These are phyloP conservation scores for Dicaeum eximium DNA, from an alignment of 2,113 vertebrate species.

Conservation along the genomic window DNA sequence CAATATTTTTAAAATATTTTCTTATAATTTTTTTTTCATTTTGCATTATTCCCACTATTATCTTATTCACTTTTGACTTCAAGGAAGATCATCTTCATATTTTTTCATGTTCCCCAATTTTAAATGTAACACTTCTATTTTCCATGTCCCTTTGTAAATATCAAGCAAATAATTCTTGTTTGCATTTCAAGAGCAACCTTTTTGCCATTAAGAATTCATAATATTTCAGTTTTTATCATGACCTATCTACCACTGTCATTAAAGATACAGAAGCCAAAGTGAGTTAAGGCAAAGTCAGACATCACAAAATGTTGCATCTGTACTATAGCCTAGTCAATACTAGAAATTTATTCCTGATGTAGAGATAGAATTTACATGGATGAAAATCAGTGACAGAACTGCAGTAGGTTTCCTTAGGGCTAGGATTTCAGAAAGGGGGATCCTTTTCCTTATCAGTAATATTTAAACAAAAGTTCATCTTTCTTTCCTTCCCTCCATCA, in stretches of 20 bases:
- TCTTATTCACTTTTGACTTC: neutral
- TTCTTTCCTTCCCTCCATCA: accelerated
- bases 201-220: neutral
- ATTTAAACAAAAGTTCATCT: neutral
- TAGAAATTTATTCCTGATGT: neutral
- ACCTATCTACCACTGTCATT: neutral
- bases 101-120: neutral
- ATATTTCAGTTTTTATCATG: neutral
- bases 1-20: neutral
- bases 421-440: neutral
- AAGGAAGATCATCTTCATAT: neutral
- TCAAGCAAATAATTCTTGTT: neutral
- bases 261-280: neutral
- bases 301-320: neutral
- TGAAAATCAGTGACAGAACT: neutral
- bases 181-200: neutral
- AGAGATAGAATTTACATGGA: neutral
- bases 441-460: neutral
- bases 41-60: neutral
- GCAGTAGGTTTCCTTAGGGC: neutral
- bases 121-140: neutral
- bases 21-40: neutral
- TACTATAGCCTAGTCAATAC: neutral
- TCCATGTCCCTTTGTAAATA: neutral
- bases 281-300: neutral